phyloP scores from a whole-genome alignment of 1,140 invertebrate species.

The Drosophila repleta region DNA sequence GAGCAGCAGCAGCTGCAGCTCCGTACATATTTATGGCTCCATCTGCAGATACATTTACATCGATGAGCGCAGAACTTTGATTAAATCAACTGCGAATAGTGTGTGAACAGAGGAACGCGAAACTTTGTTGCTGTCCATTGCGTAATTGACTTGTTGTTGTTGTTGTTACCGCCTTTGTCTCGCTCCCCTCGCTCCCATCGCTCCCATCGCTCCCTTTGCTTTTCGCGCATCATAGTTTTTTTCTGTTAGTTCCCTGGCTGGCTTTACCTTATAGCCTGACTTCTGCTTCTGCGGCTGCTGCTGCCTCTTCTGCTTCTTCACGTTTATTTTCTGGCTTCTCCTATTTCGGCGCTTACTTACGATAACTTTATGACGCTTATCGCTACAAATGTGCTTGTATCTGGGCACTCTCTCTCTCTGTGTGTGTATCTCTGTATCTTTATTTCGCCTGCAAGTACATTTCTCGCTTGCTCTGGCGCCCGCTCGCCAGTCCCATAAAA shows the following conservation, averaged over 20 bases:
- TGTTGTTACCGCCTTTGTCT: background rate
- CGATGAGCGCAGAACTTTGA: slow-evolving; percentile 53
- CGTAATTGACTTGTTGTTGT: slow-evolving; percentile 68
- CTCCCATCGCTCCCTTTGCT: no score
- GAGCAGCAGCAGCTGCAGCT: slow-evolving; percentile 27
- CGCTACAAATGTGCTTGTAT: slow-evolving; percentile 82
- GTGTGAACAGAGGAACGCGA: slow-evolving; percentile 40
- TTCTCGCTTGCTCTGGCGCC: slow-evolving; percentile 49
- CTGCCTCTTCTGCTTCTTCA: background rate
- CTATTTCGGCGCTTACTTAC: slow-evolving; percentile 77
- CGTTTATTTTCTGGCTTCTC: slow-evolving; percentile 32
- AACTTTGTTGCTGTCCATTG: slow-evolving; percentile 60
- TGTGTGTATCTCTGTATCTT: slow-evolving; percentile 74
- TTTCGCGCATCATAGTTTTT: no score
- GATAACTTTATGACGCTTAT: slow-evolving; percentile 82
- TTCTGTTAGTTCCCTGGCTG: slow-evolving; percentile 9
- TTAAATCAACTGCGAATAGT: slow-evolving; percentile 58
- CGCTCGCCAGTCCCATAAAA: slow-evolving; percentile 74
- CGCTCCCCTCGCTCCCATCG: no score
- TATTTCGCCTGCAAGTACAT: slow-evolving; percentile 78
- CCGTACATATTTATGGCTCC: slow-evolving; percentile 2
- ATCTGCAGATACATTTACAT: slow-evolving; percentile 16
- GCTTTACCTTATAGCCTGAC: slow-evolving; percentile 59
- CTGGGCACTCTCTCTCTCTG: slow-evolving; percentile 56
- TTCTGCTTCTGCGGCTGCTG: slow-evolving; percentile 5